These are phyloP conservation scores for Caligus rogercresseyi DNA, from an alignment of 1,140 invertebrate species.

Conservation along the genomic window DNA sequence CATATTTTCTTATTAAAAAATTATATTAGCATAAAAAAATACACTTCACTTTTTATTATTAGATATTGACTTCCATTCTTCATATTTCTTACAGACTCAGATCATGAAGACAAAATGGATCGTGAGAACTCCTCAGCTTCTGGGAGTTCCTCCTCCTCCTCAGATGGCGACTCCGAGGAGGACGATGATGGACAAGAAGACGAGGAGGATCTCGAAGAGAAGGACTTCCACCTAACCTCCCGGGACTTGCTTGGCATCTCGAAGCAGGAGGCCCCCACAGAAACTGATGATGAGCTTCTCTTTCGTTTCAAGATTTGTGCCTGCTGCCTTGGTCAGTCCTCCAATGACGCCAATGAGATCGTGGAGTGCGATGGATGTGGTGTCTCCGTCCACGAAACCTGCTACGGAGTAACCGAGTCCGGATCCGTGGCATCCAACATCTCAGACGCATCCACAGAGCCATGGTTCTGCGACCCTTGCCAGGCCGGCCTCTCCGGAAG, in stretches of 20 bases:
- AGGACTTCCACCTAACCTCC: conserved; percentile 22
- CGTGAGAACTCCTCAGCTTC: conserved; percentile 23
- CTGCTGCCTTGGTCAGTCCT: conserved; percentile 76
- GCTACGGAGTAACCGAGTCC: conserved; percentile 44
- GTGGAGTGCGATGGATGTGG: conserved; percentile 91
- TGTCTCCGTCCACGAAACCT: conserved; percentile 80
- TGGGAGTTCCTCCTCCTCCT: conserved; percentile 26
- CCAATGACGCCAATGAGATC: conserved; percentile 84
- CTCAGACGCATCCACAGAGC: conserved; percentile 79
- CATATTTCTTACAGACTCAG: conserved; percentile 29
- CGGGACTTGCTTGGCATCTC: neutral
- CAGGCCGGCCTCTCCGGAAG: conserved; percentile 62
- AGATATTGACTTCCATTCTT: too few relatives aligned
- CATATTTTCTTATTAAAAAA: too few relatives aligned
- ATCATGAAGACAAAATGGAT: conserved; percentile 27
- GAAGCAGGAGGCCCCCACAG: conserved; percentile 21
- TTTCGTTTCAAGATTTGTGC: conserved; percentile 48
- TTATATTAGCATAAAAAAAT: too few relatives aligned
- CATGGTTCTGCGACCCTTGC: conserved; percentile 97
- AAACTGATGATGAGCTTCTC: conserved; percentile 21
- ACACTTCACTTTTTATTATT: too few relatives aligned
- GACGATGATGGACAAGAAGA: conserved; percentile 25
- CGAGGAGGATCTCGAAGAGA: conserved; percentile 23
- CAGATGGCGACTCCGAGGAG: conserved; percentile 29
- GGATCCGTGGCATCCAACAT: conserved; percentile 72